These are phyloP conservation scores for Phenacoccus solenopsis DNA, from an alignment of 1,140 invertebrate species.

Conservation along the genomic window DNA sequence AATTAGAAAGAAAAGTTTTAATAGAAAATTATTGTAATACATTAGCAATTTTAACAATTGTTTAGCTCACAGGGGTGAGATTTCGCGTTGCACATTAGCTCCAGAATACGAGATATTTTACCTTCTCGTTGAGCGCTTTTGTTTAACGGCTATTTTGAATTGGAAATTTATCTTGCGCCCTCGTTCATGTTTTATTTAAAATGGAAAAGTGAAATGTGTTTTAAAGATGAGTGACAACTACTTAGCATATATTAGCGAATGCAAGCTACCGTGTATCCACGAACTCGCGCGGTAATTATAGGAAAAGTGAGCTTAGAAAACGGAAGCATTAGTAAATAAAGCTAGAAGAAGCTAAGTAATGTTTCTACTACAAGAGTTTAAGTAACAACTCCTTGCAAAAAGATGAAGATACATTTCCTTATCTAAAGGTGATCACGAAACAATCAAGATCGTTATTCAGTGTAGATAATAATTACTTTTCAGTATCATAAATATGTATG, in stretches of 20 bases:
- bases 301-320: not conserved
- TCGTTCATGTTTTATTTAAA: slow-evolving; percentile 16
- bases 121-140: slow-evolving; percentile 6
- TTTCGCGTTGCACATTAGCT: not conserved
- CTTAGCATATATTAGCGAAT: slow-evolving; percentile 10
- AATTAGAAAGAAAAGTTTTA: slow-evolving; percentile 14
- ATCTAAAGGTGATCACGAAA: too few relatives aligned
- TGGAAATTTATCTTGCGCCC: slow-evolving; percentile 10
- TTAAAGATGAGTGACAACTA: slow-evolving; percentile 18
- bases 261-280: not conserved
- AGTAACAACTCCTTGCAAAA: too few relatives aligned
- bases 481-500: too few relatives aligned
- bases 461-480: too few relatives aligned
- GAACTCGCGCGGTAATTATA: not conserved
- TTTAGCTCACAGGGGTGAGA: not conserved
- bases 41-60: slow-evolving; percentile 15
- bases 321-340: not conserved
- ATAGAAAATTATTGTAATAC: slow-evolving; percentile 18
- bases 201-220: slow-evolving; percentile 15
- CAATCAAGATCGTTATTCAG: too few relatives aligned
- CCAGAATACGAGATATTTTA: not conserved
- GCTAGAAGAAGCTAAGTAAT: too few relatives aligned
- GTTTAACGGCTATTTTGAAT: slow-evolving; percentile 16
- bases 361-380: too few relatives aligned
- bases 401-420: too few relatives aligned